Base-by-base conservation (phyloP, 1,140 invertebrate species). In the Heliconius congener region DNA sequence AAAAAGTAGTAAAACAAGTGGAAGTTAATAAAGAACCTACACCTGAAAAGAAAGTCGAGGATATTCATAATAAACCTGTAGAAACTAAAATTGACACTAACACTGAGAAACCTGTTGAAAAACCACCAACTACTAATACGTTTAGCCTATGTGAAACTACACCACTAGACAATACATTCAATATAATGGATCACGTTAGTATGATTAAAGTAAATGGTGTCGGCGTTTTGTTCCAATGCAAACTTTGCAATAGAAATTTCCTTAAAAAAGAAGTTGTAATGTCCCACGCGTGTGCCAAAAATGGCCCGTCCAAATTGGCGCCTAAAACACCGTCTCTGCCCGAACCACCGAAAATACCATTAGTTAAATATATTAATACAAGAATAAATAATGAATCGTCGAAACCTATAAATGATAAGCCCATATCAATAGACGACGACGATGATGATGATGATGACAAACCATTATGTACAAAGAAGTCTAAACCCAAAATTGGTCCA, bases 181-280 rank as follows among this genome's bases (percentile, higher is more conserved):
- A 94, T 77, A 94, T 94, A 57, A 93, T 94, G 90, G 88, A 94
- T 76, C 87, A 93, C 82, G 86, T 94, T 16, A 91, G 86, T 76
- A 93, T 86, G 81, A 93, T 94, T 11, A 94, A 93, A 88, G 93
- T 94, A 5, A 93, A 91, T 84, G 89, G 91, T 42, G 92, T 93
- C 13, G 93, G 93, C 76, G 79, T 88, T 30, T 81, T 94, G 73
- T 94, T 91, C 79, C 91, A 93, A 80, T 94, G 93, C 80, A 92
- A 92, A 77, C 79, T 94, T 57, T 94, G 93, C 75, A 93, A 94
- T 77, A 89, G 92, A 83, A 94, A 94, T 79, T 94, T 94, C 76
- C 77, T 94, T 2, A 93, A 91, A 76, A 93, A 91, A 80, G 89
- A 94, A 72, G 88, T 93, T 16, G 90, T 94, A 8, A 81, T 91